Evolutionary conservation across 2,113 vertebrate species (phyloP).

Genomic region (Neopipo cinnamomea): DNA sequence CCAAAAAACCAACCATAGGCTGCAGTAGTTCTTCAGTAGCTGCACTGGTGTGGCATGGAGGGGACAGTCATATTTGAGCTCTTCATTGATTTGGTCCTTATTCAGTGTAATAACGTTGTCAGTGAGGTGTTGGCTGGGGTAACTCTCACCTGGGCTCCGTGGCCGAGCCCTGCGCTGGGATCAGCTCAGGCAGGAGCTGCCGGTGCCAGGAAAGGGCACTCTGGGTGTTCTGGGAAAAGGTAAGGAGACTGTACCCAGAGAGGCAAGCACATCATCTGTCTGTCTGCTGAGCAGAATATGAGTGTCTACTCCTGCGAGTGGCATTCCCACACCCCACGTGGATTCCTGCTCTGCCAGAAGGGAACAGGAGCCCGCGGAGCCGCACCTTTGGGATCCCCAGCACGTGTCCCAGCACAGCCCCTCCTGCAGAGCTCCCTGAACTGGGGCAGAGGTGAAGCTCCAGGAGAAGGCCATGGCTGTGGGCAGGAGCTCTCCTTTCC

Average conservation of each 20-base stretch:
- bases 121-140: background rate
- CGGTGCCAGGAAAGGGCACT: background rate
- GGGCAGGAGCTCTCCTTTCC: background rate
- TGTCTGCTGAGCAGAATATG: rapidly evolving
- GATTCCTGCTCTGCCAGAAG: background rate
- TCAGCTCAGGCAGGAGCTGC: background rate
- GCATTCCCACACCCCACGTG: background rate
- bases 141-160: background rate
- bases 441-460: background rate
- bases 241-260: no score
- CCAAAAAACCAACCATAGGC: background rate
- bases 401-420: no score
- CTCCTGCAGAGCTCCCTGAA: background rate
- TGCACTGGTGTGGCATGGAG: background rate
- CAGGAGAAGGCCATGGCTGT: background rate
- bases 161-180: background rate
- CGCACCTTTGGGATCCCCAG: background rate
- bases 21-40: background rate
- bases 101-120: background rate
- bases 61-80: background rate
- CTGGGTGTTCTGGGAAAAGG: background rate
- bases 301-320: background rate
- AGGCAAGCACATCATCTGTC: background rate
- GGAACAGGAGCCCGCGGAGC: background rate
- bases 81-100: background rate